phyloP scores from a whole-genome alignment of 2,113 vertebrate genomes.

The Leucopsar rothschildi region DNA sequence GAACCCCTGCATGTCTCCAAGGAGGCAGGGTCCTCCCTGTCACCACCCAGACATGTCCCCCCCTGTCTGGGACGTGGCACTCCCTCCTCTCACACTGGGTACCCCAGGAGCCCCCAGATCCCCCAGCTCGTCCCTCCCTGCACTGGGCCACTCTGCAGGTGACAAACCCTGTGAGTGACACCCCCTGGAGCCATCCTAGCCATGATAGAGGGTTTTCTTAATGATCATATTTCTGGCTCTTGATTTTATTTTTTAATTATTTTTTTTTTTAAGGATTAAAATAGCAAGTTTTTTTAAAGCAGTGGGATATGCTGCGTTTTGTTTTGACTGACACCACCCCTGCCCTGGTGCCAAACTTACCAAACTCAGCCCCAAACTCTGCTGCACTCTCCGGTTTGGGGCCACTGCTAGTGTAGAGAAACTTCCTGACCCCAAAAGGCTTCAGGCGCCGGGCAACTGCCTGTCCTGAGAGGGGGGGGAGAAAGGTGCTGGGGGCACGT shows the following conservation, averaged over 20 bases:
- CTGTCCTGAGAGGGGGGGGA: constrained; percentile 73
- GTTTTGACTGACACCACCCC: accelerated
- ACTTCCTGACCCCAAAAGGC: constrained; percentile 90
- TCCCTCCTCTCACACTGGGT: neutral
- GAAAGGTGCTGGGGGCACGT: accelerated
- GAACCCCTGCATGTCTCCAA: accelerated
- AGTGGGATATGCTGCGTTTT: too few species aligned
- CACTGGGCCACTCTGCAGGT: accelerated
- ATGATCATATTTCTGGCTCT: too few species aligned
- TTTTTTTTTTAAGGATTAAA: too few species aligned
- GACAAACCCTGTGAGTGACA: accelerated
- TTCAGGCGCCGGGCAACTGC: constrained; percentile 88
- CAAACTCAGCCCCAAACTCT: constrained; percentile 85
- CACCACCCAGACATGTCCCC: neutral
- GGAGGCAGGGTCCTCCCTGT: neutral
- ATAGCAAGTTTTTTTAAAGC: too few species aligned
- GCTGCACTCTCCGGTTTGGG: constrained; percentile 71
- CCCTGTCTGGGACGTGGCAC: accelerated
- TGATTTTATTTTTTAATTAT: too few species aligned
- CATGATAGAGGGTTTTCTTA: too few species aligned
- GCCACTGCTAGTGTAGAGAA: constrained; percentile 84
- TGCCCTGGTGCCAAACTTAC: constrained; percentile 53
- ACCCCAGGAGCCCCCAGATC: accelerated
- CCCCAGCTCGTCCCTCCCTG: too few species aligned
- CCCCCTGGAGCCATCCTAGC: neutral